These are phyloP conservation scores for Melanaphis sacchari DNA, from an alignment of 1,140 invertebrate species.

Conservation along the genomic window DNA sequence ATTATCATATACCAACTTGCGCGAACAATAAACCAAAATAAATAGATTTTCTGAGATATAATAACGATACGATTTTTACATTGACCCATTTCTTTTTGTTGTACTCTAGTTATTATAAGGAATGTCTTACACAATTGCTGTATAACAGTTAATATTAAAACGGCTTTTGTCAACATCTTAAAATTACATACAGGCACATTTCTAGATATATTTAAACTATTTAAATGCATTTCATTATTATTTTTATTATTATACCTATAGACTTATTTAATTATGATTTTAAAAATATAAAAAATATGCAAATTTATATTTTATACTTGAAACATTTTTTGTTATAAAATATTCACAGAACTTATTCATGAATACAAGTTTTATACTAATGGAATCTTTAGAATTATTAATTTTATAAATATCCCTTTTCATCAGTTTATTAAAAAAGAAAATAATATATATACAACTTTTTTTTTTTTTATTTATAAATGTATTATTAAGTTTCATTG, in stretches of 20 bases:
- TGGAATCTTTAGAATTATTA: neutral
- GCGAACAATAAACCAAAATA: neutral
- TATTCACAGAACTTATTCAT: neutral
- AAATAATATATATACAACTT: neutral
- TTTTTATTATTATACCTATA: neutral
- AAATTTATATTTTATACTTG: neutral
- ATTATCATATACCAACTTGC: too few species aligned
- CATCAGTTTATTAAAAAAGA: neutral
- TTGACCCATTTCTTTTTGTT: neutral
- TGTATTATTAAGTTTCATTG: neutral
- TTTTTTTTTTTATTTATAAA: neutral
- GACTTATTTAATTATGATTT: neutral
- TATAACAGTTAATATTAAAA: neutral
- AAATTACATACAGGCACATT: neutral
- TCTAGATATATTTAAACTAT: neutral
- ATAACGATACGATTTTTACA: neutral
- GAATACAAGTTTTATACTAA: neutral
- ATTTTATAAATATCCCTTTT: neutral
- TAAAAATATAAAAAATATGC: neutral
- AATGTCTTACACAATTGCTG: neutral
- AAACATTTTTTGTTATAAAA: neutral
- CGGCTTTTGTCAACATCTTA: neutral
- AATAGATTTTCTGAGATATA: neutral
- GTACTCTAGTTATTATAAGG: neutral
- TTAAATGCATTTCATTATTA: neutral